These are phyloP conservation scores for Pogoniulus pusillus DNA, from an alignment of 2,797 vertebrate genomes.

Conservation along the genomic window DNA sequence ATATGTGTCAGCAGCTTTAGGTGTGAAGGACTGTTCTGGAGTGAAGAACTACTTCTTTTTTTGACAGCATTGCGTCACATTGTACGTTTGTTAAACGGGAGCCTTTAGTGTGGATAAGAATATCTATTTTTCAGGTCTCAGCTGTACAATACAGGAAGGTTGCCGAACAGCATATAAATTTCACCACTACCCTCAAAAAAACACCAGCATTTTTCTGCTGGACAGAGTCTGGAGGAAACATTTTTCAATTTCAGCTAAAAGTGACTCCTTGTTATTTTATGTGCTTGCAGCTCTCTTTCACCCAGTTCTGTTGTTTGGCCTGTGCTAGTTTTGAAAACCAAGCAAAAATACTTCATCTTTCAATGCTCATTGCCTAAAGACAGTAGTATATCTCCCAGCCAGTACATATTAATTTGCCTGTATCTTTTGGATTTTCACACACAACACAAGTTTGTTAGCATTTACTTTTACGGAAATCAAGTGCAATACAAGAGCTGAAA, in stretches of 20 bases:
- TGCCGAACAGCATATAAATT: background rate
- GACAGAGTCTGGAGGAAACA: background rate
- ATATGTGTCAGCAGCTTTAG: background rate
- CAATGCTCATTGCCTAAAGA: background rate
- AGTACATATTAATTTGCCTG: background rate
- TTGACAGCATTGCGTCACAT: background rate
- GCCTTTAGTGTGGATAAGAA: background rate
- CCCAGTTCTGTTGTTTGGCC: background rate
- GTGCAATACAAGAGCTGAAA: background rate
- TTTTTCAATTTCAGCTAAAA: background rate
- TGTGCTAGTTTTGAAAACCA: background rate
- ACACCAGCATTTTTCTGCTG: background rate
- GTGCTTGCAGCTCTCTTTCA: background rate
- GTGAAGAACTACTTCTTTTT: background rate
- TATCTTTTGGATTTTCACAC: background rate
- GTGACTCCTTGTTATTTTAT: background rate
- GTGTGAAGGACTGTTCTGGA: background rate
- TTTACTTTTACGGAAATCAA: background rate
- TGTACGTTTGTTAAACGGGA: background rate
- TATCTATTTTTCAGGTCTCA: background rate
- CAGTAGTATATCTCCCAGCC: background rate
- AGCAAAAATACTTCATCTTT: slow-evolving; percentile 22
- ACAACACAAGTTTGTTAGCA: background rate
- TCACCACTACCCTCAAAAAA: background rate
- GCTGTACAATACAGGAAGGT: background rate